These are phyloP conservation scores for Calidris pugnax DNA, from an alignment of 2,113 vertebrate genomes.

Conservation along the genomic window DNA sequence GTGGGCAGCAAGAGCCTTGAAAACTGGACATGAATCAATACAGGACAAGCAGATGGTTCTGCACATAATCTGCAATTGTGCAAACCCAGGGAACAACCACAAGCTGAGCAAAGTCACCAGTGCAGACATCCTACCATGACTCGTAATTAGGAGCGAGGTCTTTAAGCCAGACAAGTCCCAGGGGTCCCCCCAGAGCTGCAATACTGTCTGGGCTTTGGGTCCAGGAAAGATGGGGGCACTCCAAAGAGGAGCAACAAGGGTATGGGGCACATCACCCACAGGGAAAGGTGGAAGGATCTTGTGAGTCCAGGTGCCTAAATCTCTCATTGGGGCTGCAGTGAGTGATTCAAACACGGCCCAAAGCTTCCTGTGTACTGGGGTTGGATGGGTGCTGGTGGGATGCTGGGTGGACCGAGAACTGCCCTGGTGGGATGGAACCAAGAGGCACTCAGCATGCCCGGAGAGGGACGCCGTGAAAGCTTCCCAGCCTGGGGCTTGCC, in stretches of 20 bases:
- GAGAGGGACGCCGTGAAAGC: not conserved
- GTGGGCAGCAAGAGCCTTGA: not conserved
- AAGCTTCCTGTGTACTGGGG: not conserved
- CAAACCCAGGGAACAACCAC: not conserved
- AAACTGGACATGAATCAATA: not conserved
- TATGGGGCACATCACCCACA: not conserved
- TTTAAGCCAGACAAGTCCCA: not conserved
- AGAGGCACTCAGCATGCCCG: not conserved
- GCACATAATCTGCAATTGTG: not conserved
- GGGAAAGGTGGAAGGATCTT: not conserved
- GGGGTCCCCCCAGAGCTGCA: not conserved
- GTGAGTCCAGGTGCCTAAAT: not conserved
- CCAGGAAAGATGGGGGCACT: not conserved
- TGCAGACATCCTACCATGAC: not conserved
- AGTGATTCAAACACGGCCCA: not conserved
- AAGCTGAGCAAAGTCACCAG: not conserved
- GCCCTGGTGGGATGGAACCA: not conserved
- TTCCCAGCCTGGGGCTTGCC: not conserved
- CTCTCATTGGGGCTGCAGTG: not conserved
- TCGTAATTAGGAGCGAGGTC: not conserved
- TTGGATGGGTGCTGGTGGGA: rapidly evolving
- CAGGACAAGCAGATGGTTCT: not conserved
- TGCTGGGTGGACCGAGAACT: not conserved
- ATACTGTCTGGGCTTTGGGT: not conserved
- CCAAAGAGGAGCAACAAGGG: not conserved